Base-by-base conservation (phyloP, 2,113 vertebrate genomes). In the Uria aalge region DNA sequence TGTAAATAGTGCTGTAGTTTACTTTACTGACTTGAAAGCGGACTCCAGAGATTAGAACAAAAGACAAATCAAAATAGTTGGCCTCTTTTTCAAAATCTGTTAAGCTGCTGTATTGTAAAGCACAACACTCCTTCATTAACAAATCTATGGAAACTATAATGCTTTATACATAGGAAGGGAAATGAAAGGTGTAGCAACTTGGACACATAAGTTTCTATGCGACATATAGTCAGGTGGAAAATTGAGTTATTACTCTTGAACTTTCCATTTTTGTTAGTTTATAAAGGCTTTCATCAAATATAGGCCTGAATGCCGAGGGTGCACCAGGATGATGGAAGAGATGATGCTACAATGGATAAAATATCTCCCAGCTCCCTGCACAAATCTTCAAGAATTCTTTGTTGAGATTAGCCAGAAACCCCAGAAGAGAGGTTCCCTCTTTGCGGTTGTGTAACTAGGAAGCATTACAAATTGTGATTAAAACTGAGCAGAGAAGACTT, bases 261-360 rank as follows among this genome's bases (percentile, higher is more conserved):
- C 15, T 76, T 68, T 16, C 9, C 2, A 22, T 27, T 83, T 73
- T 77, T 74, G 9, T 80, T 56, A 30, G 8, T 52, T 69, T 84
- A 36, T 27, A 55, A 83, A 73, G 30, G 50, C 6, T 84, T 81
- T 38, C 11, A 40, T 55, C 11, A 78, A 68, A 75, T 59, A 55
- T 3, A 67, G 14, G 3, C 7, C 21, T 72, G 30, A 72, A 56
- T 78, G 27, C 43, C 78, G 47, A 87, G 10, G 5, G 14, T 67
- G 38, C 47, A 73, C 36, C 22, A 71, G 43, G 32, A 12, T 67
- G 12, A 59, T 74, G 5, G 36, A 76, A 73, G 27, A 69, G 8
- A 12, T 1, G 1, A 30, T 63, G 8, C 3, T 55, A 24, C 0
- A 1, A 26, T 47, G 4, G 38, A 41, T 36, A 75, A 85, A 11